Evolutionary conservation across 2,797 vertebrate species (phyloP).

Genomic region (Anguilla marmorata): DNA sequence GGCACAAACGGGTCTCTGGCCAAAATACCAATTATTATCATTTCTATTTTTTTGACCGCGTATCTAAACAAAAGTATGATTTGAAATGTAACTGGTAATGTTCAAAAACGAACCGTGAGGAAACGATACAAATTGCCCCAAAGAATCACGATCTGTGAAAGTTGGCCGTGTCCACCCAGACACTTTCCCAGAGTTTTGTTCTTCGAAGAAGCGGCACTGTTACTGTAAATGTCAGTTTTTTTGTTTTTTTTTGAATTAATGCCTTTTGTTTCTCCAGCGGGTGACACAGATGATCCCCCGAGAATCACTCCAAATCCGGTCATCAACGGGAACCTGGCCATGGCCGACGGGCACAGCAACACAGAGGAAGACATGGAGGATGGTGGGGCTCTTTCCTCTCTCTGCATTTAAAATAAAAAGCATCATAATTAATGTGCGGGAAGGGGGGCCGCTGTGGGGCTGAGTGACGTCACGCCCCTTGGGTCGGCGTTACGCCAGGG

Average conservation of each 20-base stretch:
- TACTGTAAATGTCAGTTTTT: neutral
- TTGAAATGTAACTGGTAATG: neutral
- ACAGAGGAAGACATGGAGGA: constrained; percentile 99
- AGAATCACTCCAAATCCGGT: constrained; percentile 97
- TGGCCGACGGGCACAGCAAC: constrained; percentile 96
- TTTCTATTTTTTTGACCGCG: neutral
- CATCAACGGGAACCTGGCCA: constrained; percentile 96
- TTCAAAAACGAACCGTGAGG: neutral
- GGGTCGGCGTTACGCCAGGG: too few relatives aligned
- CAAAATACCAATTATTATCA: neutral
- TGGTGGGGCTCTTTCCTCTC: constrained; percentile 71
- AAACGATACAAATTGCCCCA: neutral
- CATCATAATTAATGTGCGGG: neutral
- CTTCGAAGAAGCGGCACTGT: neutral
- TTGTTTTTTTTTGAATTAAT: neutral
- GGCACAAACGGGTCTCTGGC: neutral
- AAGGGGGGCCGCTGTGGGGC: neutral
- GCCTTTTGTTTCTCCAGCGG: constrained; percentile 72
- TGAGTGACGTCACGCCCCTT: neutral
- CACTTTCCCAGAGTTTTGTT: neutral
- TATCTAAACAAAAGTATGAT: neutral
- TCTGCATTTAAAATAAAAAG: neutral
- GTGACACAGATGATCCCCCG: constrained; percentile 96
- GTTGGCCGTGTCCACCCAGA: neutral
- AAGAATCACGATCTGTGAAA: neutral